These are phyloP conservation scores for Rhaphigaster nebulosa DNA, from an alignment of 2,888 invertebrate genomes.

Conservation along the genomic window DNA sequence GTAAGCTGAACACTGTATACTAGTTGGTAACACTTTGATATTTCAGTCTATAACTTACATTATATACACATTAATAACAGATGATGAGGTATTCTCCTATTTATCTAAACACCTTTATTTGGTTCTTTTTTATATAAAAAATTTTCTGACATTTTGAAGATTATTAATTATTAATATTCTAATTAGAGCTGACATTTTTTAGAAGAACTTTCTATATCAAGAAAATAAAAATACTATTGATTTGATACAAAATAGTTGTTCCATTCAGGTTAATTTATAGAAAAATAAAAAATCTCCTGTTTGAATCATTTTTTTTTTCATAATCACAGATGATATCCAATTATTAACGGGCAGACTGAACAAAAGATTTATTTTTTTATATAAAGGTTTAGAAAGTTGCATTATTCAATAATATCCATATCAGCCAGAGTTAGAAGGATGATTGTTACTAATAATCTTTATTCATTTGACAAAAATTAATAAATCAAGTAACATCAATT, in stretches of 20 bases:
- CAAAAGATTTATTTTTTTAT: background rate
- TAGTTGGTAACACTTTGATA: conserved; percentile 22
- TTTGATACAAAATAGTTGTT: background rate
- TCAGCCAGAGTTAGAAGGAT: background rate
- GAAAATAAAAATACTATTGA: background rate
- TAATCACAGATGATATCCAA: too few relatives aligned
- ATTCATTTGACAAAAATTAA: background rate
- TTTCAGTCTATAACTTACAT: conserved; percentile 37
- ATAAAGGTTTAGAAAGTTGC: background rate
- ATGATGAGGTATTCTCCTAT: background rate
- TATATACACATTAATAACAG: conserved; percentile 8
- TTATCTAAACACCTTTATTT: background rate
- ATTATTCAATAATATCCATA: background rate
- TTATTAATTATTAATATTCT: background rate
- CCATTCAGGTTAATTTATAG: background rate
- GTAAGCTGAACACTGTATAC: background rate
- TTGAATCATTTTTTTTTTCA: too few relatives aligned
- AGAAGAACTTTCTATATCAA: background rate
- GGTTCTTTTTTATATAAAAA: background rate
- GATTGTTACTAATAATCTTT: background rate
- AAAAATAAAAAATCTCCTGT: background rate
- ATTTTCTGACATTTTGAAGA: background rate
- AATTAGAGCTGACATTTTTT: background rate
- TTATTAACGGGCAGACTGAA: background rate
- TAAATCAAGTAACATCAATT: background rate